phyloP scores from a whole-genome alignment of 2,113 vertebrate genomes.

The Indri indri region DNA sequence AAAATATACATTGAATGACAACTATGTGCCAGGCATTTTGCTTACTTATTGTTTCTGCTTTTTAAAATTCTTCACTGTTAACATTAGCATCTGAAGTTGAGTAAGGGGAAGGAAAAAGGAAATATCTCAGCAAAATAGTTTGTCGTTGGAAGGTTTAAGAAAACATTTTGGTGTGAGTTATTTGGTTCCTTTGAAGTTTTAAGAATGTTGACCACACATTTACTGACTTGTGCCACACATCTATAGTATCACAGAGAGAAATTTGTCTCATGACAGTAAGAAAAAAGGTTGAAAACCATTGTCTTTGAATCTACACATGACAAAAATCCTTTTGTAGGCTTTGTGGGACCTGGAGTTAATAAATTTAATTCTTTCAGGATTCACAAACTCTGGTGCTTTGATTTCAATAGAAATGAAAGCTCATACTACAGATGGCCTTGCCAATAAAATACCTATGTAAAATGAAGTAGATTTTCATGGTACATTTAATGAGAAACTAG shows the following conservation, averaged over 20 bases:
- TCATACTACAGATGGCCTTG: background rate
- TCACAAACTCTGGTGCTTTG: background rate
- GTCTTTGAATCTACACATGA: background rate
- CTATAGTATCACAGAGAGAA: background rate
- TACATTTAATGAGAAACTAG: background rate
- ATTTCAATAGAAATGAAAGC: background rate
- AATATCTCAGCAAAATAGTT: background rate
- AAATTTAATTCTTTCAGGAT: background rate
- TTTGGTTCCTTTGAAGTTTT: background rate
- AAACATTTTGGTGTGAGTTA: background rate
- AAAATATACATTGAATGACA: background rate
- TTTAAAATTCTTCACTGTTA: background rate
- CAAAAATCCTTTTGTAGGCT: background rate
- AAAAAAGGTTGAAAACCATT: background rate
- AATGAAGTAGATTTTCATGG: background rate
- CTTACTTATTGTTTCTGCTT: background rate
- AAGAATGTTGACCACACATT: background rate
- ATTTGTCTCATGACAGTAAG: background rate
- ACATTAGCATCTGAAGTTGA: background rate
- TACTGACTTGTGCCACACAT: background rate
- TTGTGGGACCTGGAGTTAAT: background rate
- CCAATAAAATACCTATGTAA: background rate
- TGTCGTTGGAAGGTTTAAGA: background rate
- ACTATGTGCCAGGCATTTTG: background rate
- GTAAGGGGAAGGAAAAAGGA: background rate